A percentile compares a stretch with the other conserved stretches of the same genome.
These are phyloP conservation scores for Adelosebastes latens DNA, from an alignment of 2,797 vertebrate species.

Conservation along the genomic window DNA sequence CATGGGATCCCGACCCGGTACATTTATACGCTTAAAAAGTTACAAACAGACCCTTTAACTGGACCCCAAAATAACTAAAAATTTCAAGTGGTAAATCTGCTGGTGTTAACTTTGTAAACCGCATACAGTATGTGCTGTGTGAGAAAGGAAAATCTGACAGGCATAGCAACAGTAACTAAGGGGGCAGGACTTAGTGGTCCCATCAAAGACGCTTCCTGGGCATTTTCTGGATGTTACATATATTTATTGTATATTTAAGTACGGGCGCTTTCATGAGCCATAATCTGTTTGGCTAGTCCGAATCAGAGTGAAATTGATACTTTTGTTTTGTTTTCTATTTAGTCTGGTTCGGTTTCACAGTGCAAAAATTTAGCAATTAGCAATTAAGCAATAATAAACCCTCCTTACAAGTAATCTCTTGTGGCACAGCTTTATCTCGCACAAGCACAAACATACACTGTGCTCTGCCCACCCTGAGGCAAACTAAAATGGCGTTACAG, in stretches of 20 bases:
- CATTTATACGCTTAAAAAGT: too few species aligned
- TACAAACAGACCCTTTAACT: too few species aligned
- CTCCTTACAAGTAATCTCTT: not conserved
- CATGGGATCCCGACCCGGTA: too few species aligned
- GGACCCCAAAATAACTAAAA: not conserved
- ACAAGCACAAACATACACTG: slow-evolving; percentile 2
- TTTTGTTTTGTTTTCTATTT: too few species aligned
- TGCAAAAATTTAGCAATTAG: too few species aligned
- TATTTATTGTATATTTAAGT: not conserved
- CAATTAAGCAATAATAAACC: not conserved
- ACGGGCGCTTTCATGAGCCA: too few species aligned
- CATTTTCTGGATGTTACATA: not conserved
- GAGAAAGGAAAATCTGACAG: not conserved
- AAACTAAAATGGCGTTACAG: slow-evolving; percentile 25
- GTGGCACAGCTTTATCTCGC: not conserved
- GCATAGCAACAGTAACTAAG: not conserved
- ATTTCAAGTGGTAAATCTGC: not conserved
- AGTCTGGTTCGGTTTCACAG: too few species aligned
- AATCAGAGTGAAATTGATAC: too few species aligned
- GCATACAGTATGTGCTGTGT: not conserved
- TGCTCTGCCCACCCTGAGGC: not conserved
- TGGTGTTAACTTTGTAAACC: not conserved
- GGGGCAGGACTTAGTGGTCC: too few species aligned
- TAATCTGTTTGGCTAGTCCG: accelerated
- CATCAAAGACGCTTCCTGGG: not conserved